Evolutionary conservation across 2,113 vertebrate species (phyloP), one percentile per base, ranked within the genome.

Genomic region (Oostethus manadensis): DNA sequence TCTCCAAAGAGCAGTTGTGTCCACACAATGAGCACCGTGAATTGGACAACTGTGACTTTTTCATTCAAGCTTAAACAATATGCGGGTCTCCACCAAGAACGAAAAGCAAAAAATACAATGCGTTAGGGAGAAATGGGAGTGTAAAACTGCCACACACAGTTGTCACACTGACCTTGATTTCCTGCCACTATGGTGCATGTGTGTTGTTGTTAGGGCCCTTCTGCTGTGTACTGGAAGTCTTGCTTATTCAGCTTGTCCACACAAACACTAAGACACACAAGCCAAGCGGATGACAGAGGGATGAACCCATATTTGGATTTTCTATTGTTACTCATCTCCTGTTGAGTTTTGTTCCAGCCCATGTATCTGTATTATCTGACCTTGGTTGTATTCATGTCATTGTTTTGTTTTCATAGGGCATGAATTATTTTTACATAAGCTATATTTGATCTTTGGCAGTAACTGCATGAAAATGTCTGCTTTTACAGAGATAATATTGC

Each of bases 101-200:
- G 67, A 73, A 75, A 74, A 56, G 40, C 61, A 35, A 59, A 56
- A 66, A 68, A 71, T 74, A 76, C 71, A 71, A 74, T 77, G 68
- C 74, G 77, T 71, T 56, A 50, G 60, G 75, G 68, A 71, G 55
- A 67, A 68, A 70, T 47, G 51, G 61, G 56, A 71, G 66, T 48
- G 78, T 57, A 78, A 58, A 68, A 58, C 68, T 58, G 72, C 65
- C 70, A 43, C 58, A 68, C 64, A 60, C 73, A 63, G 77, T 85
- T 80, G 77, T 79, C 70, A 81, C 56, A 71, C 68, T 82, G 77
- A 81, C 79, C 79, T 84, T 82, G 81, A 85, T 80, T 81, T 84
- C 77, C 77, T 67, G 45, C 42, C 42, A 26, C 22, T 40, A 26
- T 14, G 16, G 38, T 29, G 40, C 16, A 15, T 43, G 35, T 35